Evolutionary conservation across 37 sponge, comb jelly and placozoan genomes (phyloP).

Genomic region (Beroe forskalii): DNA sequence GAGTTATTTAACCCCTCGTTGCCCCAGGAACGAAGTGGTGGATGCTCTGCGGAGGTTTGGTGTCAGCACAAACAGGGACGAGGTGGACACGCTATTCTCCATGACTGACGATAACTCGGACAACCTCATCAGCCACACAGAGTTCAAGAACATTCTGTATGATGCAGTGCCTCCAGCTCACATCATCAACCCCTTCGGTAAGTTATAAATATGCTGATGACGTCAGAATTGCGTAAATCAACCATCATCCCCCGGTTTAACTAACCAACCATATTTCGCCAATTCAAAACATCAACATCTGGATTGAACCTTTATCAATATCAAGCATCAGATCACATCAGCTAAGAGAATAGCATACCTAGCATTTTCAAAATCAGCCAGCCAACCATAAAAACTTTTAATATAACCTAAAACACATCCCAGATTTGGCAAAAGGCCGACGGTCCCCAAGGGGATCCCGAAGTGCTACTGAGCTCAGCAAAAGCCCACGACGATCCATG

Average conservation of each 20-base stretch:
- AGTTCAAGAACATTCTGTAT: slow-evolving; percentile 50
- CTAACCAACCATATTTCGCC: too few relatives aligned
- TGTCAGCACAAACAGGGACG: neutral
- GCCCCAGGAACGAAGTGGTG: slow-evolving; percentile 22
- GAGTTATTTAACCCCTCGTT: too few relatives aligned
- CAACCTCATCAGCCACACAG: slow-evolving; percentile 31
- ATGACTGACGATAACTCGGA: slow-evolving; percentile 59
- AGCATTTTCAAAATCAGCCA: too few relatives aligned
- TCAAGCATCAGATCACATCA: too few relatives aligned
- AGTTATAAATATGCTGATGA: too few relatives aligned
- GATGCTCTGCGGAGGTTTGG: slow-evolving; percentile 52
- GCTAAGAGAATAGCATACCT: too few relatives aligned
- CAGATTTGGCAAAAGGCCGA: neutral
- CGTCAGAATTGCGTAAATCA: too few relatives aligned
- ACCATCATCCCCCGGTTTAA: too few relatives aligned
- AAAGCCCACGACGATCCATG: neutral
- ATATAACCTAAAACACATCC: too few relatives aligned
- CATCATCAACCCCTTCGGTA: neutral
- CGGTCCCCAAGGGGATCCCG: slow-evolving; percentile 37
- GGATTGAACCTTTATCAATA: too few relatives aligned
- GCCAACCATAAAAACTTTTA: too few relatives aligned
- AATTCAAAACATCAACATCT: too few relatives aligned
- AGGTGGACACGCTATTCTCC: slow-evolving; percentile 13
- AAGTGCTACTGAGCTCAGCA: neutral
- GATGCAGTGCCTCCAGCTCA: slow-evolving; percentile 23